These are phyloP conservation scores for Bombus consobrinus DNA, from an alignment of 1,140 invertebrate genomes.

Conservation along the genomic window DNA sequence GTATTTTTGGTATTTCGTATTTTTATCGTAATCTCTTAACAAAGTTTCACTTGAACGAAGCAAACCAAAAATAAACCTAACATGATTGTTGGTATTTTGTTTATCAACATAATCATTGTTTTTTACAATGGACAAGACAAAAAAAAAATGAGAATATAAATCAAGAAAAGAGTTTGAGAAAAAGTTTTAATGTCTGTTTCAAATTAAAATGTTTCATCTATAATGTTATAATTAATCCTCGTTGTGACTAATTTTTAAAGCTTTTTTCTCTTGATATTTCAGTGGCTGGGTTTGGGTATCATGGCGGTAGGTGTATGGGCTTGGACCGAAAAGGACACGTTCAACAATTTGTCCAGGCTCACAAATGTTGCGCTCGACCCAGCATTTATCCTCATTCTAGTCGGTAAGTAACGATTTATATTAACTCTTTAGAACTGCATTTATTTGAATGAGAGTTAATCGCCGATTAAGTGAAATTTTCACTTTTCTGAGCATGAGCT, in stretches of 20 bases:
- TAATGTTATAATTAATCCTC: too few relatives aligned
- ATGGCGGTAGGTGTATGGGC: constrained; percentile 97
- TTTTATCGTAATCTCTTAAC: too few relatives aligned
- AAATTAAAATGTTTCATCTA: not conserved
- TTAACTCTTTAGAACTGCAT: not conserved
- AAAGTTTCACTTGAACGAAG: too few relatives aligned
- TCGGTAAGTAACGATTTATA: constrained; percentile 85
- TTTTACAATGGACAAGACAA: too few relatives aligned
- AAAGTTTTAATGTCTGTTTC: not conserved
- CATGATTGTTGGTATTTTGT: too few relatives aligned
- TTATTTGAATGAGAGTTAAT: not conserved
- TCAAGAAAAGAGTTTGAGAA: too few relatives aligned
- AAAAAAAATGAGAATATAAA: too few relatives aligned
- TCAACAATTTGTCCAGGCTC: constrained; percentile 94
- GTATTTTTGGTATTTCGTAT: too few relatives aligned
- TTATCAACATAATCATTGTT: too few relatives aligned
- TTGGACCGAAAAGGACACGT: constrained; percentile 98
- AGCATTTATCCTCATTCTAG: constrained; percentile 96
- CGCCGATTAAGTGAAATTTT: too few relatives aligned
- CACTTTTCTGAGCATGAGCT: too few relatives aligned
- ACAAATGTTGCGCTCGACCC: constrained; percentile 96
- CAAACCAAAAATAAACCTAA: too few relatives aligned
- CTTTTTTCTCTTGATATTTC: constrained; percentile 77
- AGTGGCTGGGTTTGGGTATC: constrained; percentile 93
- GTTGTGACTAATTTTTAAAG: not conserved